Evolutionary conservation across 1,140 invertebrate genomes (phyloP).

Genomic region (Eurosta solidaginis): DNA sequence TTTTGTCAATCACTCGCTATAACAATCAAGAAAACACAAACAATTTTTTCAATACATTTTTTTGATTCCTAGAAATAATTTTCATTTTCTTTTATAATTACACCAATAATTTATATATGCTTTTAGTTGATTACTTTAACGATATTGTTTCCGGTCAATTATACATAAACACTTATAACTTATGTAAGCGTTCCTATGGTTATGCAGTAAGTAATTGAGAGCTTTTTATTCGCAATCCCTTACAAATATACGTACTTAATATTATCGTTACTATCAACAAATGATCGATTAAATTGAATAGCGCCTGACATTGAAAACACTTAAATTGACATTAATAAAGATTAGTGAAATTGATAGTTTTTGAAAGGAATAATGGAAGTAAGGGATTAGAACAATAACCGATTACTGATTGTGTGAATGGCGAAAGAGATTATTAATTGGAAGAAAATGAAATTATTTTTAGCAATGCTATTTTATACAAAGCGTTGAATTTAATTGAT

Average conservation of each 20-base stretch:
- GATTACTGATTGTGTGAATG: too few relatives aligned
- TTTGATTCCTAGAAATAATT: not conserved
- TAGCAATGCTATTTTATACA: too few relatives aligned
- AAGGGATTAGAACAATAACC: not conserved
- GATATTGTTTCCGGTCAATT: not conserved
- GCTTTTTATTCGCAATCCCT: too few relatives aligned
- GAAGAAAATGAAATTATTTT: too few relatives aligned
- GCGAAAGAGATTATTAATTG: too few relatives aligned
- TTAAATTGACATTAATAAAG: constrained; percentile 6
- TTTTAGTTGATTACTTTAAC: constrained; percentile 6
- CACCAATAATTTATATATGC: not conserved
- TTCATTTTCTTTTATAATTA: not conserved
- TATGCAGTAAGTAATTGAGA: too few relatives aligned
- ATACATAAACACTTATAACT: not conserved
- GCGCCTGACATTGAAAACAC: not conserved
- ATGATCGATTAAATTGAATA: not conserved
- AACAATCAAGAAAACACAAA: not conserved
- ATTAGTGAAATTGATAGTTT: not conserved
- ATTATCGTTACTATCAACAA: too few relatives aligned
- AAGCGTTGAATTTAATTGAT: too few relatives aligned
- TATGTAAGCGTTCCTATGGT: too few relatives aligned
- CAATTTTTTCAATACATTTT: not conserved
- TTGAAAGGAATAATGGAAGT: not conserved
- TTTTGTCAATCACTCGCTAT: too few relatives aligned
- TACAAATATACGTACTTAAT: too few relatives aligned